Base-by-base conservation (phyloP, 2,888 invertebrate genomes). In the Drosophila picticornis region DNA sequence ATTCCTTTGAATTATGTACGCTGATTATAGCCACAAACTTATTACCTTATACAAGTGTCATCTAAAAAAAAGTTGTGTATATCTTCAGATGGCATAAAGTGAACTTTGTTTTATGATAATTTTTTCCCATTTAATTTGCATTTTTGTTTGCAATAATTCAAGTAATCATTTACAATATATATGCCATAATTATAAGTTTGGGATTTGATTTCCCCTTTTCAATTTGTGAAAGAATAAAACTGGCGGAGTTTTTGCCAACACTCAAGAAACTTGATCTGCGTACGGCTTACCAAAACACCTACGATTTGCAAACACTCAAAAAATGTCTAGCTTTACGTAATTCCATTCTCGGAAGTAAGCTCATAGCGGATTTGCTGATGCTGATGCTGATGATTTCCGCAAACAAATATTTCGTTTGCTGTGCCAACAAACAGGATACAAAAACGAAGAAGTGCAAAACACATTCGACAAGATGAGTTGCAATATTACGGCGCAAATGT, bases 361-460 rank as follows among this genome's bases (percentile, higher is more conserved):
- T 76, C 82, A 76, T 77, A 77, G 79, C 80, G 88, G 84, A 88
- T 75, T 80, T 77, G 88, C 81, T 84, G 84, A 81, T 77, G 88
- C 81, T 84, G 84, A 83, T 84, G 87, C 79, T 86, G 80, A 88
- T 86, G 83, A 86, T 88, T 88, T 88, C 88, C 86, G 86, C 86
- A 86, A 84, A 81, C 87, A 88, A 88, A 87, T 88, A 83, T 84
- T 87, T 87, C 74, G 83, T 76, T 83, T 81, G 86, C 80, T 82
- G 75, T 66, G 63, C 72, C 72, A 82, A 84, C 84, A 77, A 75
- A 59, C 63, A n/a, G 27, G 38, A 29, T 5, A 40, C 27, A 22
- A 56, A 63, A 25, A 10, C 38, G 16, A 46, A 57, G n/a, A 5
- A 53, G 27, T 31, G 34, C 40, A 32, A 40, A 34, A 43, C 61